These are phyloP conservation scores for Columba guinea DNA, from an alignment of 2,797 vertebrate species.

Conservation along the genomic window DNA sequence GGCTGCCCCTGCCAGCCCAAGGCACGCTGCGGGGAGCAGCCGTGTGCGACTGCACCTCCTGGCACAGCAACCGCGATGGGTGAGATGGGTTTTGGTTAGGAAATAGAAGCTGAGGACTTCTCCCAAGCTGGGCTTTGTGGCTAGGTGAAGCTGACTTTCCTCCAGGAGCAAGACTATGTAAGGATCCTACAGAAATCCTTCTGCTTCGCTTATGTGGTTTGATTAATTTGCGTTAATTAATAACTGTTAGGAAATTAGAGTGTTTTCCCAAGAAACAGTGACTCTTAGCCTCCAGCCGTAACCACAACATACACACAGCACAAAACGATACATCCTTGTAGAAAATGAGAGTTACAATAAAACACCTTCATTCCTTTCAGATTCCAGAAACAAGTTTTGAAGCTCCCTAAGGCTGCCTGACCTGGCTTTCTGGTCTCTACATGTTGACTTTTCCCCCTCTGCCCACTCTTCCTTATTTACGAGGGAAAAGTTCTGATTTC, in stretches of 20 bases:
- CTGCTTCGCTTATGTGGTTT: neutral
- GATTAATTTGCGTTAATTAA: neutral
- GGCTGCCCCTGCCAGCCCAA: neutral
- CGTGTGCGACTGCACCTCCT: fast-evolving
- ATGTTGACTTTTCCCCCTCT: neutral
- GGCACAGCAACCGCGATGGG: fast-evolving
- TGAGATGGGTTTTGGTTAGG: fast-evolving
- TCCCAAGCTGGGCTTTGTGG: neutral
- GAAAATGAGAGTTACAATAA: neutral
- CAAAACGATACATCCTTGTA: neutral
- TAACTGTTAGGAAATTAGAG: neutral
- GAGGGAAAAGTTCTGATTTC: neutral
- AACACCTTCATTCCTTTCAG: neutral
- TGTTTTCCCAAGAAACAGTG: neutral
- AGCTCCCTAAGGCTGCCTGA: neutral
- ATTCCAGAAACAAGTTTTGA: neutral
- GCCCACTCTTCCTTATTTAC: neutral
- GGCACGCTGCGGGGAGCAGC: neutral
- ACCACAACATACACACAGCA: neutral
- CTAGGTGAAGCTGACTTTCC: neutral
- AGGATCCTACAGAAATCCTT: neutral
- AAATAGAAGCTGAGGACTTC: neutral
- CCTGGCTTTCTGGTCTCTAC: neutral
- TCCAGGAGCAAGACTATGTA: neutral
- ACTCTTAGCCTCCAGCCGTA: fast-evolving